Evolutionary conservation across 2,888 invertebrate genomes (phyloP).

Genomic region (Agapostemon virescens): DNA sequence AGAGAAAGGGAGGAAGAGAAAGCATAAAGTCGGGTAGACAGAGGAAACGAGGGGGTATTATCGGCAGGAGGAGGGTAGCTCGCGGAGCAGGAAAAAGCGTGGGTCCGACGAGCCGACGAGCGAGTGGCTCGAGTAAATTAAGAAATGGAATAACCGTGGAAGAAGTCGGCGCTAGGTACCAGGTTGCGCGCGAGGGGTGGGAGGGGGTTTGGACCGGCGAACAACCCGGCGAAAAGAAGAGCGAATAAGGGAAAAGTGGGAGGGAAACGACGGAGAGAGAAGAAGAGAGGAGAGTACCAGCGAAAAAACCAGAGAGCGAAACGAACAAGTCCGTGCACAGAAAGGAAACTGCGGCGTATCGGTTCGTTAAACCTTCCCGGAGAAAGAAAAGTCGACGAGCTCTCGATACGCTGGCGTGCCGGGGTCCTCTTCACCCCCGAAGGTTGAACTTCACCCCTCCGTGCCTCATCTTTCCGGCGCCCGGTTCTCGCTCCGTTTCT

Average conservation of each 20-base stretch:
- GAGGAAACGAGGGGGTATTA: neutral
- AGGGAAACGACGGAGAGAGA: conserved; percentile 35
- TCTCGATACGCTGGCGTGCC: conserved; percentile 45
- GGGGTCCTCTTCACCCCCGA: conserved; percentile 7
- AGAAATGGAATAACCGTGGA: conserved; percentile 58
- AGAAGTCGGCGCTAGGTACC: conserved; percentile 28
- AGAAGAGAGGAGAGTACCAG: neutral
- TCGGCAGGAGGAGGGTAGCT: neutral
- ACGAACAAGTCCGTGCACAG: conserved; percentile 48
- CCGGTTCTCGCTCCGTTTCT: too few species aligned
- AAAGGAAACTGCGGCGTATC: conserved; percentile 66
- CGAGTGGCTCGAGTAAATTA: conserved; percentile 52
- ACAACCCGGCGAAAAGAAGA: conserved; percentile 23
- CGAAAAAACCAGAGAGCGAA: conserved; percentile 17
- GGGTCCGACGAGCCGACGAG: conserved; percentile 15
- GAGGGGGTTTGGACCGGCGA: too few species aligned
- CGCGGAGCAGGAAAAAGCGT: conserved; percentile 8
- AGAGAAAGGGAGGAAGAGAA: neutral
- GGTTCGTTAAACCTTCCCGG: conserved; percentile 71
- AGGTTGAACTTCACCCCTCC: neutral
- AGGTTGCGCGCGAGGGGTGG: conserved; percentile 37
- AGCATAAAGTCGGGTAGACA: neutral
- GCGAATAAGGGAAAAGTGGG: conserved; percentile 30
- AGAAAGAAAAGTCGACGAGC: conserved; percentile 64
- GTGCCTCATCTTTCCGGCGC: too few species aligned